Evolutionary conservation across 2,797 vertebrate species (phyloP), one percentile per base, ranked within the genome.

Genomic region (Tapirus indicus): DNA sequence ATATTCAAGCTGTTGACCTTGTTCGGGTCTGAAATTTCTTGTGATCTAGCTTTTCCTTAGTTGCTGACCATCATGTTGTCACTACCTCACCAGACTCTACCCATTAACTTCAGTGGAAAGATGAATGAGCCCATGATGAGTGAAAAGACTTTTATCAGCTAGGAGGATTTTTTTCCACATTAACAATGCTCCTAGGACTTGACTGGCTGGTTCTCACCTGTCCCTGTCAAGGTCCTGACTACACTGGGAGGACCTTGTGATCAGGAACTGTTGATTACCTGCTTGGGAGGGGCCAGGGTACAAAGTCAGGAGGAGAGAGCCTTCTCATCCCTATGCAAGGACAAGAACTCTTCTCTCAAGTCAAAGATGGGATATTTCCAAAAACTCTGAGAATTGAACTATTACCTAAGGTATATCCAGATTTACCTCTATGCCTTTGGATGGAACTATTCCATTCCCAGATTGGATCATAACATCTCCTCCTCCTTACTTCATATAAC

Each of bases 91-190:
- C 64, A 72, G 1, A 14, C 27, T 83, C 75, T 91, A 68, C 29
- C 38, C 75, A 71, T 91, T 92, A 82, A 90, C 62, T 92, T 13
- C 66, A 85, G 1, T 62, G 77, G 96, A 95, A 96, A 97, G 32
- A 92, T 35, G 38, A 97, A 97, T 95, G 92, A 98, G 75, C 14
- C 44, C 32, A 52, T 49, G 93, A 71, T 97, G 96, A 97, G 38
- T 98, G 97, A 97, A 92, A 75, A 80, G 74, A 41, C 60, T 38
- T 79, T 44, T 52, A 97, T 94, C 56, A 96, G 23, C 54, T 47
- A 47, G 27, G 32, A 88, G 86, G 29, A 74, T 52, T 60, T 64
- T 54, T 95, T 44, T 27, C 69, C 79, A 82, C 29, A 32, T 82
- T 89, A 91, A 62, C 11, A 85, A 58, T n/a, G 27, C 23, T 92